Conservation (phyloP, 2,888 invertebrate genomes). For the Ryuthela nishihirai region DNA sequence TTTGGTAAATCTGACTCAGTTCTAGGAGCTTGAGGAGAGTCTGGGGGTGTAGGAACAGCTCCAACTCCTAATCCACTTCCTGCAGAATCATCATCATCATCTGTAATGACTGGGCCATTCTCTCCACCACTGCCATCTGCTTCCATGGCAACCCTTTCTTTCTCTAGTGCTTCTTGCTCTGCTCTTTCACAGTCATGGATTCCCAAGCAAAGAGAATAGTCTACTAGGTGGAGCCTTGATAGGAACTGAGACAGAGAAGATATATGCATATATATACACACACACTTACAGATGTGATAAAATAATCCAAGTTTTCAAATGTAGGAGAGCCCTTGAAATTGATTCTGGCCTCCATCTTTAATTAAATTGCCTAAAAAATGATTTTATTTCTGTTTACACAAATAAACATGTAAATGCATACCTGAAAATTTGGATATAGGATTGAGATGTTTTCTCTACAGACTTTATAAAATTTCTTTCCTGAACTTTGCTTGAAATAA, state of each 20-base stretch:
- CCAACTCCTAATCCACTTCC: constrained; percentile 41
- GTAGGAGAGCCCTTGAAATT: too few relatives aligned
- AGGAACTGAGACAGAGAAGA: constrained; percentile 68
- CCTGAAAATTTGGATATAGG: too few relatives aligned
- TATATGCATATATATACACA: too few relatives aligned
- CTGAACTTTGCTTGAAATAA: too few relatives aligned
- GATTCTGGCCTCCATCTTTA: too few relatives aligned
- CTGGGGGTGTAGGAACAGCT: constrained; percentile 74
- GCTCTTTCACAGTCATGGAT: constrained; percentile 80
- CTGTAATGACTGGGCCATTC: constrained; percentile 7
- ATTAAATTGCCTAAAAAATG: too few relatives aligned
- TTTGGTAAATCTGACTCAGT: constrained; percentile 28
- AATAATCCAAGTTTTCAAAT: too few relatives aligned
- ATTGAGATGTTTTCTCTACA: too few relatives aligned
- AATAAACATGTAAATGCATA: too few relatives aligned
- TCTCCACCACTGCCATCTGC: constrained; percentile 29
- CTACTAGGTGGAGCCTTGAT: constrained; percentile 93
- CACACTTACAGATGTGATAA: too few relatives aligned
- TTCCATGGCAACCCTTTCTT: constrained; percentile 54
- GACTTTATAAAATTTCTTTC: too few relatives aligned
- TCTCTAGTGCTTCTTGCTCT: constrained; percentile 61
- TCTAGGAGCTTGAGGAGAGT: constrained; percentile 64
- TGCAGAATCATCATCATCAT: constrained; percentile 34
- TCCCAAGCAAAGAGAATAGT: constrained; percentile 93
- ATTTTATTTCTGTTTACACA: too few relatives aligned